Conservation (phyloP, 2,113 vertebrate species). For the Anthoscopus minutus region DNA sequence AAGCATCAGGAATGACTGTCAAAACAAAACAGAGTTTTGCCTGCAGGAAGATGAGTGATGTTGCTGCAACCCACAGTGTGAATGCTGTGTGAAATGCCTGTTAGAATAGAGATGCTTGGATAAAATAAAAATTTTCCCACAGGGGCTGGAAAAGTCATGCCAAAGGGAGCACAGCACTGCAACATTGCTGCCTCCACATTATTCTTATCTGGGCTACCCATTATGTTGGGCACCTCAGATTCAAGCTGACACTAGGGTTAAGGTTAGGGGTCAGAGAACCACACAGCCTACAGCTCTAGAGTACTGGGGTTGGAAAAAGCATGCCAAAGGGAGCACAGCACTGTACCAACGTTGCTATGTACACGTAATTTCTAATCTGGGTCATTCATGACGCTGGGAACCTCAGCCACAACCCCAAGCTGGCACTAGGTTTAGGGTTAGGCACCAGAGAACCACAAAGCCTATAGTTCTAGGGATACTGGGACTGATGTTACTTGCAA, state of each 20-base stretch:
- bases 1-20: constrained; percentile 22
- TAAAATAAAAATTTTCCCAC: constrained; percentile 15
- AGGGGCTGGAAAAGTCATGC: background rate
- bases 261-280: background rate
- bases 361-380: background rate
- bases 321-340: background rate
- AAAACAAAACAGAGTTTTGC: constrained; percentile 40
- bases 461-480: background rate
- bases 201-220: background rate
- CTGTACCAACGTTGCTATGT: background rate
- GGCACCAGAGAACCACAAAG: background rate
- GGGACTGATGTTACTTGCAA: background rate
- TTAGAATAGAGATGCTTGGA: constrained; percentile 21
- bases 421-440: background rate
- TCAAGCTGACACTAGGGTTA: background rate
- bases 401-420: background rate
- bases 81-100: constrained; percentile 8
- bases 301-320: background rate
- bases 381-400: background rate
- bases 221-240: background rate
- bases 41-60: constrained; percentile 38
- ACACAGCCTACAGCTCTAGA: background rate
- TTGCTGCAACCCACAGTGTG: background rate
- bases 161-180: background rate
- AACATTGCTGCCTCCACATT: background rate